These are phyloP conservation scores for Petrocephalus zakoni DNA, from an alignment of 2,113 vertebrate species.

Conservation along the genomic window DNA sequence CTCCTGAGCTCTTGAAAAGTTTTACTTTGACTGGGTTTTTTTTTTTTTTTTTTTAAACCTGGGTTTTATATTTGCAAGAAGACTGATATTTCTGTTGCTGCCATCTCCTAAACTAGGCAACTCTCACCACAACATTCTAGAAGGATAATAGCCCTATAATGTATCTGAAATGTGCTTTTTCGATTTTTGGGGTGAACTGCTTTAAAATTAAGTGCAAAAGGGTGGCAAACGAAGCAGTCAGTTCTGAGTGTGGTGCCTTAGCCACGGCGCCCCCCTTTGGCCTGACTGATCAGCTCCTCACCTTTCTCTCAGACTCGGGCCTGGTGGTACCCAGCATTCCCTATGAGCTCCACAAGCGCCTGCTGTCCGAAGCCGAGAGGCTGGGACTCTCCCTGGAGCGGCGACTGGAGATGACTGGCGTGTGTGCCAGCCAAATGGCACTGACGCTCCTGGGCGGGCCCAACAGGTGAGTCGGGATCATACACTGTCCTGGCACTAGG, in stretches of 20 bases:
- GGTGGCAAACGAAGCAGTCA: background rate
- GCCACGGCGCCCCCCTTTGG: background rate
- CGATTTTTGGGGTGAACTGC: background rate
- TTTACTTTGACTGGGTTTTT: background rate
- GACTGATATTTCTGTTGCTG: background rate
- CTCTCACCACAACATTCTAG: background rate
- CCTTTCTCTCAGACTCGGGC: conserved; percentile 79
- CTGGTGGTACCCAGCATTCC: conserved; percentile 89
- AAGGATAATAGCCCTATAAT: background rate
- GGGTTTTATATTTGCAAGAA: background rate
- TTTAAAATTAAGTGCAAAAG: background rate
- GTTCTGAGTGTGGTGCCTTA: background rate
- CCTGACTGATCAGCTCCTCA: background rate
- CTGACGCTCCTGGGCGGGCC: conserved; percentile 91
- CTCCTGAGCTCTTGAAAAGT: background rate
- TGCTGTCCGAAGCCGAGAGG: conserved; percentile 80
- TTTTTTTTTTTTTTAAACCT: too few species aligned
- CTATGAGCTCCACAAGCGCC: conserved; percentile 88
- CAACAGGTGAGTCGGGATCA: conserved; percentile 74
- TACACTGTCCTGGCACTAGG: background rate
- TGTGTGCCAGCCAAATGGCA: conserved; percentile 97
- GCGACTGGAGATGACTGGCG: conserved; percentile 90
- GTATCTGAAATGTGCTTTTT: background rate
- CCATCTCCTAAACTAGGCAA: background rate
- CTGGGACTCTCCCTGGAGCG: conserved; percentile 85